phyloP scores from a whole-genome alignment of 2,113 vertebrate genomes.

The Cavia porcellus region DNA sequence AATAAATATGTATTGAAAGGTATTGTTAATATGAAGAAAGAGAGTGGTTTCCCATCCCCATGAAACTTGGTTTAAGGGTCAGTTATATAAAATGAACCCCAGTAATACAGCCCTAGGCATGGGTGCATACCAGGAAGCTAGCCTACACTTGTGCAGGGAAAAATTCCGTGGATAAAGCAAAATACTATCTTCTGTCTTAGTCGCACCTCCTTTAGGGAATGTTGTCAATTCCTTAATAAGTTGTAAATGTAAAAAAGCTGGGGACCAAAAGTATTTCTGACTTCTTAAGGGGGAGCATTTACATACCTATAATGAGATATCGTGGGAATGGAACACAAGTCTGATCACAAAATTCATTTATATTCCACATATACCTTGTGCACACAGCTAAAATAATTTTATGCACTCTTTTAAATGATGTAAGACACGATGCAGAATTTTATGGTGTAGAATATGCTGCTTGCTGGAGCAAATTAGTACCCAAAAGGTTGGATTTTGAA shows the following conservation, averaged over 20 bases:
- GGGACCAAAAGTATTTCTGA: not conserved
- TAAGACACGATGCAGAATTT: not conserved
- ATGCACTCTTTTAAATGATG: not conserved
- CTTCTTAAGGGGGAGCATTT: not conserved
- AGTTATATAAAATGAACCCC: not conserved
- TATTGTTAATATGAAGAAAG: not conserved
- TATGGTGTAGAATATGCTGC: not conserved
- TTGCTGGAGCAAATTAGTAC: not conserved
- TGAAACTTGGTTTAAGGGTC: not conserved
- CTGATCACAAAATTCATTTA: not conserved
- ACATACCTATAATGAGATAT: not conserved
- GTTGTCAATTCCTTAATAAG: not conserved
- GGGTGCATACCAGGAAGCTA: not conserved
- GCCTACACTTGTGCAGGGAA: rapidly evolving
- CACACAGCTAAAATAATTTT: too few species aligned
- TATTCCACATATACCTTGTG: not conserved
- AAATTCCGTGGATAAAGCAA: not conserved
- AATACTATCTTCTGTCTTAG: not conserved
- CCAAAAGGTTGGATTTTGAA: not conserved
- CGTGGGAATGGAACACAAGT: not conserved
- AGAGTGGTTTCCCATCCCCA: not conserved
- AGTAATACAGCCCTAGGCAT: not conserved
- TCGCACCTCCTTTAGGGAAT: not conserved
- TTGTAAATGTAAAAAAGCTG: not conserved
- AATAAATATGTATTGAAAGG: not conserved